Conservation (phyloP, 1,140 invertebrate species). For the Lanistes nyassanus region DNA sequence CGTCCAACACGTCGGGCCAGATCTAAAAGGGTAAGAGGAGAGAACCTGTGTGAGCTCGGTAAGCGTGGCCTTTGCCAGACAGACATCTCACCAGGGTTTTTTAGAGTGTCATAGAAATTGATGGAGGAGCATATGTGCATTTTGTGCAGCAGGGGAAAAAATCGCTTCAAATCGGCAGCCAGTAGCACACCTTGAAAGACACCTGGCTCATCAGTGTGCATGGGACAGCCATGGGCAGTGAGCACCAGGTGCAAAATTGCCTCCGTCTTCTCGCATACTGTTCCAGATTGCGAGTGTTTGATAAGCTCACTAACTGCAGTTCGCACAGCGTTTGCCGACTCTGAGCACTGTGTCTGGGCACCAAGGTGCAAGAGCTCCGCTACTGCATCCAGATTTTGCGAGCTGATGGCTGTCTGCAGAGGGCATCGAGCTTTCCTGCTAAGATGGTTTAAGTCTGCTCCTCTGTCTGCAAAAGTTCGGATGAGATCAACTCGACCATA, state of each 20-base stretch:
- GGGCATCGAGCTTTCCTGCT: neutral
- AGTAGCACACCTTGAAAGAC: neutral
- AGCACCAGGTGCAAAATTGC: neutral
- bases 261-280: neutral
- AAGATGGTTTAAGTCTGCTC: neutral
- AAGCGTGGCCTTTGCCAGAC: neutral
- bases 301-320: neutral
- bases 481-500: neutral
- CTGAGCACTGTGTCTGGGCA: neutral
- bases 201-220: neutral
- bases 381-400: neutral
- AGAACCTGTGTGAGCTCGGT: neutral
- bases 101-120: neutral
- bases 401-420: neutral
- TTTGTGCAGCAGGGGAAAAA: neutral
- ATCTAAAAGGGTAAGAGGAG: neutral
- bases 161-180: conserved; percentile 2
- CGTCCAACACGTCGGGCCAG: neutral
- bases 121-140: neutral
- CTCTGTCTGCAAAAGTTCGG: neutral
- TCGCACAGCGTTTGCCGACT: neutral
- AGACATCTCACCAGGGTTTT: neutral
- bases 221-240: neutral
- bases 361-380: neutral
- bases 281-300: neutral